phyloP scores from a whole-genome alignment of 2,113 vertebrate genomes.

The Stegastes partitus region DNA sequence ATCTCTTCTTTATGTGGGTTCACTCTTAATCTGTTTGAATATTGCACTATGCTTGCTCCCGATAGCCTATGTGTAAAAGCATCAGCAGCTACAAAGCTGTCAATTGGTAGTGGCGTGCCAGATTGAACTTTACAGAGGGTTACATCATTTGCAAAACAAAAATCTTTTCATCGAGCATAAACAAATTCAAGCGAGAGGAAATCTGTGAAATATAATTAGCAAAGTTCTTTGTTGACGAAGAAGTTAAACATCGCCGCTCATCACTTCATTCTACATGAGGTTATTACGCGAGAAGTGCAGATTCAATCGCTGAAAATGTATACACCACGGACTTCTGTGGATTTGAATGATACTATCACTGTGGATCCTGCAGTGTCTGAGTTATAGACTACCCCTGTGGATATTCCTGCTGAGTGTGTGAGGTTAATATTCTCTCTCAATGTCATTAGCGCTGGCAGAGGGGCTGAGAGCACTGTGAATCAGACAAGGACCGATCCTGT shows the following conservation, averaged over 20 bases:
- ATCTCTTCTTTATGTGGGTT: constrained; percentile 68
- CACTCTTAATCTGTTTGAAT: constrained; percentile 77
- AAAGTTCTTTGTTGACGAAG: constrained; percentile 61
- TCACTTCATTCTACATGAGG: constrained; percentile 26
- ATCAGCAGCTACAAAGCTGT: constrained; percentile 63
- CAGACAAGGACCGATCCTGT: constrained; percentile 97
- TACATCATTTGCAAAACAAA: constrained; percentile 66
- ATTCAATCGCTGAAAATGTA: constrained; percentile 46
- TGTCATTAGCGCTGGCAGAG: constrained; percentile 97
- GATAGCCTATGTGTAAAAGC: constrained; percentile 61
- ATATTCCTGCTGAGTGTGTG: constrained; percentile 91
- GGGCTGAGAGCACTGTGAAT: constrained; percentile 95
- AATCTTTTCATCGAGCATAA: constrained; percentile 44
- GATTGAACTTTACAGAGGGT: constrained; percentile 71
- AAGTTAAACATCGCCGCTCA: constrained; percentile 47
- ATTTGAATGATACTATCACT: constrained; percentile 55
- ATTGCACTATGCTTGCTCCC: constrained; percentile 58
- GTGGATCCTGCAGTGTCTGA: constrained; percentile 80
- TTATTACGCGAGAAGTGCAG: constrained; percentile 39
- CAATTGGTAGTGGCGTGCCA: constrained; percentile 63
- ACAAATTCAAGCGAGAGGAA: constrained; percentile 33
- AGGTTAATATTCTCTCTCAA: constrained; percentile 99
- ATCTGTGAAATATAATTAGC: constrained; percentile 62
- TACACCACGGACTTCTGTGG: constrained; percentile 22
- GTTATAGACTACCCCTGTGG: constrained; percentile 95